Base-by-base conservation (phyloP, 2,113 vertebrate species). In the Chaenocephalus aceratus region DNA sequence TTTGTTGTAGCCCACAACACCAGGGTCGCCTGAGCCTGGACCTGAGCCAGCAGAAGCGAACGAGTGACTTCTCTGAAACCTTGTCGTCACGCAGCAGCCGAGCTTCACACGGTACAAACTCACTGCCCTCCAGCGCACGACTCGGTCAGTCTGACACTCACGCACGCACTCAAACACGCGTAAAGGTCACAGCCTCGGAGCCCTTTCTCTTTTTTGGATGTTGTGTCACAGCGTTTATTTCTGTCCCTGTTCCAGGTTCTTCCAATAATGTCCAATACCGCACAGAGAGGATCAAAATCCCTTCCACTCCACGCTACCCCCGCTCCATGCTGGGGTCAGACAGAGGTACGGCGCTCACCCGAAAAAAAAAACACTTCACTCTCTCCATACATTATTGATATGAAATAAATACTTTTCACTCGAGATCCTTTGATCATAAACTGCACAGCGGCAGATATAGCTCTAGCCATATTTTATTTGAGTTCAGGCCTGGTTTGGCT, bases 211-310 rank as follows among this genome's bases (percentile, higher is more conserved):
- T 59, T 75, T 67, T 6, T 18, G 14, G 53, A 5, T 64, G 14
- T 23, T n/a, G 30, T 78, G 30, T 78, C 52, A 49, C 41, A 48
- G 16, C 13, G 12, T 74, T 88, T 5, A 83, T 51, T 72, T 13
- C 9, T 30, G 3, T 88, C 21, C 36, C 5, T 54, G 54, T 66
- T 30, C 54, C 88, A 99, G 98, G 97, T 92, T 99, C 97, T 85
- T 97, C 97, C 0, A 97, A 90, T 94, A 97, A 97, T 75, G 94
- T 98, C 90, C 97, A 98, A 76, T 98, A 97, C 91, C 97, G 97
- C 92, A 95, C 96, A 12, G 98, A 98, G 90, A 95, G 98, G 91
- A 99, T 99, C 94, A 99, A 99, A 94, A 97, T 99, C 82, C 98
- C 97, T 0, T 95, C 96, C 66, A 99, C 97, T 0, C 97, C 97